Percentiles rank a stretch among this genome's conserved stretches.
Conservation (phyloP, 2,888 invertebrate genomes). For the Spisula subtruncata region DNA sequence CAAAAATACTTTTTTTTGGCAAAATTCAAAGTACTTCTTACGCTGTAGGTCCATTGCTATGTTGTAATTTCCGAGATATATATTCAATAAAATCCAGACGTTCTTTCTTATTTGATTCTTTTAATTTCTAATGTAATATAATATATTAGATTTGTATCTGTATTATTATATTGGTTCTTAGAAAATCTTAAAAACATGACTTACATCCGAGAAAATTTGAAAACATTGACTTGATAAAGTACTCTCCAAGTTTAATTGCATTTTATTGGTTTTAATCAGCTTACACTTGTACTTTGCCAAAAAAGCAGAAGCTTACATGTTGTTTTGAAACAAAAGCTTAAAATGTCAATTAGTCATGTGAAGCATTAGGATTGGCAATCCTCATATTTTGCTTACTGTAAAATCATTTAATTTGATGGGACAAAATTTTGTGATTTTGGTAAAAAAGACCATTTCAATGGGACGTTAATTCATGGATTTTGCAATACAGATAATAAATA, state of each 20-base stretch:
- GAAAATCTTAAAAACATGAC: background rate
- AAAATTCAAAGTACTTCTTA: no score
- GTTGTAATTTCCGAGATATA: no score
- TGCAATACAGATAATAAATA: no score
- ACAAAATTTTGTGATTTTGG: no score
- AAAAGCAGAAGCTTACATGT: background rate
- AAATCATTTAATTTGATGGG: no score
- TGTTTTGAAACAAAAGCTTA: background rate
- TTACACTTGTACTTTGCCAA: background rate
- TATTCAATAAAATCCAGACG: background rate
- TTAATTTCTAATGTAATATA: background rate
- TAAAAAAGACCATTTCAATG: no score
- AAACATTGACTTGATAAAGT: background rate
- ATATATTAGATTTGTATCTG: background rate
- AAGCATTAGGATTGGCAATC: no score
- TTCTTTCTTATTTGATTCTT: background rate
- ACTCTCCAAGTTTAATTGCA: background rate
- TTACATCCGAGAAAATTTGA: background rate
- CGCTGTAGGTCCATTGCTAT: no score
- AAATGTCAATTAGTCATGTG: background rate
- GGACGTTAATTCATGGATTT: no score
- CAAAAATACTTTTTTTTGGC: no score
- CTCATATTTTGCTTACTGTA: no score
- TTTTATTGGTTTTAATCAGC: constrained; percentile 9
- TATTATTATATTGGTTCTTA: background rate